These are phyloP conservation scores for Catamblyrhynchus diadema DNA, from an alignment of 2,797 vertebrate species.

Conservation along the genomic window DNA sequence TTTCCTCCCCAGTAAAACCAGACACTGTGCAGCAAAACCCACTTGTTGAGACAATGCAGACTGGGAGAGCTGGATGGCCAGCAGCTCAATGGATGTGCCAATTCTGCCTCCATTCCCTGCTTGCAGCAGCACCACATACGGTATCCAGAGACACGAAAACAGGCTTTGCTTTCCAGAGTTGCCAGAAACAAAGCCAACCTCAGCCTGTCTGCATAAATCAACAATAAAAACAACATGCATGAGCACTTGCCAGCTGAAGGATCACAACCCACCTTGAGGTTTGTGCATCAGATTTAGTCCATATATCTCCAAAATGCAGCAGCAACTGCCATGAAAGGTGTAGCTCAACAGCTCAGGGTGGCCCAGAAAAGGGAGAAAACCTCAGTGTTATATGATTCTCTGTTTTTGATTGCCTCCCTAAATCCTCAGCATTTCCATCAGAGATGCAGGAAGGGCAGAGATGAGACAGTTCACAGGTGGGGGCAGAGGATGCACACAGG, in stretches of 20 bases:
- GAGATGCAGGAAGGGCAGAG: background rate
- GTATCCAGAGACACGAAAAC: background rate
- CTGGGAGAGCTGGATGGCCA: background rate
- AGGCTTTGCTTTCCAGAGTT: background rate
- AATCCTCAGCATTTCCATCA: background rate
- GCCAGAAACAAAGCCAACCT: background rate
- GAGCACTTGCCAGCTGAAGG: background rate
- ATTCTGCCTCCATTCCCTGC: background rate
- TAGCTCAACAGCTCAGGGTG: background rate
- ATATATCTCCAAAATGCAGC: background rate
- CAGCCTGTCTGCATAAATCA: background rate
- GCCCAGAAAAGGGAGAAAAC: background rate
- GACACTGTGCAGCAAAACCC: background rate
- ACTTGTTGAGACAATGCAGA: background rate
- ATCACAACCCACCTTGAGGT: background rate
- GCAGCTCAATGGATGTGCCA: background rate
- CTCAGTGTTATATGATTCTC: background rate
- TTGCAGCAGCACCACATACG: rapidly evolving
- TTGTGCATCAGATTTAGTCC: background rate
- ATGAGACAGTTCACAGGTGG: background rate
- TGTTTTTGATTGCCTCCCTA: background rate
- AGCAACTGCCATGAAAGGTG: background rate
- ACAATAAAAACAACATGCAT: background rate
- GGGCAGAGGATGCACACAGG: background rate
- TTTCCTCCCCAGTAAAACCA: background rate